Conservation (phyloP, 2,888 invertebrate genomes). For the Encarsia formosa region DNA sequence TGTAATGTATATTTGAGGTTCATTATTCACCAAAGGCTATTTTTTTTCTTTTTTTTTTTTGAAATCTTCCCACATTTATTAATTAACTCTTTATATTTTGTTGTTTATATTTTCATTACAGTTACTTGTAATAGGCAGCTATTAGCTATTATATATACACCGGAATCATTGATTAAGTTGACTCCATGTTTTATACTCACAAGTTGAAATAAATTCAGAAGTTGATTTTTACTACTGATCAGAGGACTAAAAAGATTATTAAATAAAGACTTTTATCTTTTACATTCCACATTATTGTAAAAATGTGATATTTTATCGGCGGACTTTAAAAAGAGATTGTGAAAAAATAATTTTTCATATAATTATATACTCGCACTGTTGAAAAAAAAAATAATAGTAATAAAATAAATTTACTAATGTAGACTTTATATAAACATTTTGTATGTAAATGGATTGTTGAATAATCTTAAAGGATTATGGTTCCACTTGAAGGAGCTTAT, state of each 20-base stretch:
- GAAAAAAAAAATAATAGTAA: too few relatives aligned
- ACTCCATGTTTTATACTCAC: constrained; percentile 21
- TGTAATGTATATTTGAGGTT: constrained; percentile 21
- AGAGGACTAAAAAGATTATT: constrained; percentile 1
- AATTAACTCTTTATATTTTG: constrained; percentile 16
- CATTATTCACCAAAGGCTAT: constrained; percentile 27
- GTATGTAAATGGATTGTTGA: constrained; percentile 27
- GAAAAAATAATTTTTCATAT: constrained; percentile 20
- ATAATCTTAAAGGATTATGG: constrained; percentile 24
- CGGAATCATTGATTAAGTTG: constrained; percentile 16
- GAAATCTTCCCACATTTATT: constrained; percentile 12
- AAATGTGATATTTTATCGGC: constrained; percentile 26
- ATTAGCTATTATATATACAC: constrained; percentile 15
- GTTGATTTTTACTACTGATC: constrained; percentile 8
- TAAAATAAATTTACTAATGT: constrained; percentile 21
- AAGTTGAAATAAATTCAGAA: constrained; percentile 6
- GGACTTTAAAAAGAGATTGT: constrained; percentile 14
- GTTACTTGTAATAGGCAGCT: constrained; percentile 23
- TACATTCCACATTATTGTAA: constrained; percentile 19
- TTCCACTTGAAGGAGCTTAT: constrained; percentile 14
- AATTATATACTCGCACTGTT: constrained; percentile 18
- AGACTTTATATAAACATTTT: constrained; percentile 24
- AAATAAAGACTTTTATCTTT: constrained; percentile 14
- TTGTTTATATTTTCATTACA: constrained; percentile 23
- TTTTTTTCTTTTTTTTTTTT: too few relatives aligned